Percentiles rank a stretch among this genome's conserved stretches.
Evolutionary conservation across 1,140 invertebrate genomes (phyloP).

Genomic region (Brachionus koreanus): DNA sequence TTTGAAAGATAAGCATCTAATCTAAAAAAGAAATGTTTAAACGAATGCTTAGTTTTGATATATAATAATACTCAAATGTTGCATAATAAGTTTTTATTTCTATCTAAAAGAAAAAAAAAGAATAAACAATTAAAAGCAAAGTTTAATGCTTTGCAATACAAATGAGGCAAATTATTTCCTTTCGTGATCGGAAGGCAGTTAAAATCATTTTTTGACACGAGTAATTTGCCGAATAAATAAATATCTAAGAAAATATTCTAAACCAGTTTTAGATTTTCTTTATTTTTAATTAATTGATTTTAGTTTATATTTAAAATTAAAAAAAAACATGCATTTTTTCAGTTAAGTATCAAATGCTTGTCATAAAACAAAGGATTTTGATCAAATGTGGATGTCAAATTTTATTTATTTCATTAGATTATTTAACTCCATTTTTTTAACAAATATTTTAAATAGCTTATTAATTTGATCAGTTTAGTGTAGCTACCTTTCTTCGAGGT

Average conservation of each 20-base stretch:
- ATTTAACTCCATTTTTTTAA: too few relatives aligned
- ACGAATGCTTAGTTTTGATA: not conserved
- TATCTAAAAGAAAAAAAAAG: not conserved
- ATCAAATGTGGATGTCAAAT: too few relatives aligned
- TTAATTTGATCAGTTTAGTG: not conserved
- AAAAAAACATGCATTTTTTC: too few relatives aligned
- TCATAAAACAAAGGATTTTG: too few relatives aligned
- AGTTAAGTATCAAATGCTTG: too few relatives aligned
- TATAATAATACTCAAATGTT: not conserved
- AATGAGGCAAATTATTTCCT: not conserved
- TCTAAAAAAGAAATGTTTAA: not conserved
- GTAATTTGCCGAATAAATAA: not conserved
- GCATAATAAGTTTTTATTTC: not conserved
- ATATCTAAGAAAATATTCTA: not conserved
- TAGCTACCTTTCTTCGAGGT: not conserved
- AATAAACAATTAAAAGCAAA: not conserved
- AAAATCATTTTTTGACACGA: not conserved
- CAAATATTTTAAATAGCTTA: too few relatives aligned
- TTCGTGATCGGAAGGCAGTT: not conserved
- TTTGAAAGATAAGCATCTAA: not conserved
- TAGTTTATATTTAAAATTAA: too few relatives aligned
- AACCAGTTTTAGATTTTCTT: too few relatives aligned
- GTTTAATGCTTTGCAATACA: not conserved
- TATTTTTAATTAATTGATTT: too few relatives aligned
- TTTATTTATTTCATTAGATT: too few relatives aligned